Evolutionary conservation across 1,140 invertebrate species (phyloP).

Genomic region (Euschistus heros): DNA sequence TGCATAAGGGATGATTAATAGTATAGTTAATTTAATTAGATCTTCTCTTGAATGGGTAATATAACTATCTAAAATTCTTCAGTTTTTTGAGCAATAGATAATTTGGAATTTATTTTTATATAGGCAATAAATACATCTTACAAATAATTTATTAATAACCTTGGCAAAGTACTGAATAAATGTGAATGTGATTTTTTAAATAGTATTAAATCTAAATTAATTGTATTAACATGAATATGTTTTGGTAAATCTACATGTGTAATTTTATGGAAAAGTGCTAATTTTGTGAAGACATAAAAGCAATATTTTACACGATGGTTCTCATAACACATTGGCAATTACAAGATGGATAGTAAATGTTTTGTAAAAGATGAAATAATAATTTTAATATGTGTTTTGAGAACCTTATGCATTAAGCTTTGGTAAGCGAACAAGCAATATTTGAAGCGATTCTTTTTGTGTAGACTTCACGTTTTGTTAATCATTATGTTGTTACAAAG

Average conservation of each 20-base stretch:
- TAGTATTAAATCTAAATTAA: too few species aligned
- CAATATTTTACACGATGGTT: slow-evolving; percentile 19
- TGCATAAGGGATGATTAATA: slow-evolving; percentile 7
- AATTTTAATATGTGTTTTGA: slow-evolving; percentile 19
- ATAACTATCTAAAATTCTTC: too few species aligned
- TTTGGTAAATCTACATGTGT: too few species aligned
- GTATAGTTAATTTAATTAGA: background rate
- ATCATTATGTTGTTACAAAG: slow-evolving; percentile 12
- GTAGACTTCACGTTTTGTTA: slow-evolving; percentile 15
- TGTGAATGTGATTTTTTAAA: too few species aligned
- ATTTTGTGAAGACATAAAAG: slow-evolving; percentile 18
- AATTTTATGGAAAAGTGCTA: background rate
- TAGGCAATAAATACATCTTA: too few species aligned
- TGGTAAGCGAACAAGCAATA: slow-evolving; percentile 26
- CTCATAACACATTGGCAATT: slow-evolving; percentile 14
- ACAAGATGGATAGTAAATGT: background rate
- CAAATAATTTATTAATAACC: too few species aligned
- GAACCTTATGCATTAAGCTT: slow-evolving; percentile 24
- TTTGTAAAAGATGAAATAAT: background rate
- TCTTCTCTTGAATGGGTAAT: too few species aligned
- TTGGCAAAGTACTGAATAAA: too few species aligned
- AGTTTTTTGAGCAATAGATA: too few species aligned
- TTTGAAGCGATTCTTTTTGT: slow-evolving; percentile 20
- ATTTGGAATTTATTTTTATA: too few species aligned
- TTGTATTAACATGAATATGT: too few species aligned